phyloP scores from a whole-genome alignment of 2,113 vertebrate genomes.

The Embiotoca jacksoni region DNA sequence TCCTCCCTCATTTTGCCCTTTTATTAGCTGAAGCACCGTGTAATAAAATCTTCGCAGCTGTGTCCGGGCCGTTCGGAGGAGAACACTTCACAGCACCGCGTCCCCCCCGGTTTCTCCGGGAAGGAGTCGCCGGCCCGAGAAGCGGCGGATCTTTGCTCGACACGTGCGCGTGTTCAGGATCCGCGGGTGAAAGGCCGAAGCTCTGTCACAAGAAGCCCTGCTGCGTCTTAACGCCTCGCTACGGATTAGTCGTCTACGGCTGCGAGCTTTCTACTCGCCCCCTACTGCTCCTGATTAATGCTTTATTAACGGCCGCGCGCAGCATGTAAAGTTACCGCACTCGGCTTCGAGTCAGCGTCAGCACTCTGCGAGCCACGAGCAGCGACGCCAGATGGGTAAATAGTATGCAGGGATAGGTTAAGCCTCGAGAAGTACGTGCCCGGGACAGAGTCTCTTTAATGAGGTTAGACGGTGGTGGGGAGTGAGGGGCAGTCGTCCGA shows the following conservation, averaged over 20 bases:
- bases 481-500: conserved; percentile 68
- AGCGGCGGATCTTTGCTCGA: conserved; percentile 24
- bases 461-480: conserved; percentile 76
- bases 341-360: conserved; percentile 24
- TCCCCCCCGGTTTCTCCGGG: conserved; percentile 17
- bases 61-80: conserved; percentile 1
- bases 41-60: conserved; percentile 16
- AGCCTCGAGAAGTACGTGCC: conserved; percentile 49
- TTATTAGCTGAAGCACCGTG: conserved; percentile 56
- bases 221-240: conserved; percentile 5
- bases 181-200: neutral
- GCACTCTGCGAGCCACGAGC: conserved; percentile 57
- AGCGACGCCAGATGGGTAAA: conserved; percentile 58
- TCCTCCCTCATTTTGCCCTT: conserved; percentile 21
- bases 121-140: neutral
- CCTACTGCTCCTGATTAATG: conserved; percentile 38
- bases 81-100: conserved; percentile 1
- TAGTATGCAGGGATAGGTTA: conserved; percentile 27
- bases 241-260: conserved; percentile 22
- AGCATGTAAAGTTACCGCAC: conserved; percentile 38
- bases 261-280: conserved; percentile 4
- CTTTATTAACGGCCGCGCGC: conserved; percentile 22
- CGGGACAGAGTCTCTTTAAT: conserved; percentile 64
- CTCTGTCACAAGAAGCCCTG: conserved; percentile 20
- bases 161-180: conserved; percentile 20